Percentiles rank a stretch among this genome's conserved stretches.
Conservation (phyloP, 2,888 invertebrate species). For the Alloscopus bannaensis region DNA sequence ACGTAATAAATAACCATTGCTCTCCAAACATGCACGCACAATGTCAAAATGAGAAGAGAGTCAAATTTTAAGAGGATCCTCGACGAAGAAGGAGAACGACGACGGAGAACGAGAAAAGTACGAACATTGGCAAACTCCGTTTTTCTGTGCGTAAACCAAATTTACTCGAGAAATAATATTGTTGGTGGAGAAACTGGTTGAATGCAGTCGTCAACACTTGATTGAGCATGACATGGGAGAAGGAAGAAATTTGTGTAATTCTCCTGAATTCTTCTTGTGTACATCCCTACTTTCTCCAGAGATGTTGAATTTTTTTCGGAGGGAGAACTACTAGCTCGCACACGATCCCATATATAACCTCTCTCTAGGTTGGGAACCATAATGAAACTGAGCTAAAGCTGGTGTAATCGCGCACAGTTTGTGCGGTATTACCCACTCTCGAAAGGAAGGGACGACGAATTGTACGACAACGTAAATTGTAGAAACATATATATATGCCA, state of each 20-base stretch:
- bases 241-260: conserved; percentile 53
- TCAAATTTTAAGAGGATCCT: neutral
- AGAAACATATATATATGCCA: conserved; percentile 47
- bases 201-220: conserved; percentile 70
- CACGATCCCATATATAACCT: neutral
- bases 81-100: neutral
- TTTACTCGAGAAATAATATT: no score
- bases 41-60: neutral
- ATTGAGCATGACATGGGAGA: conserved; percentile 69
- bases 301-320: no score
- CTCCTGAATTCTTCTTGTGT: no score
- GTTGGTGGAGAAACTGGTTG: conserved; percentile 31
- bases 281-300: conserved; percentile 39
- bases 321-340: neutral
- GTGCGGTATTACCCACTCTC: no score
- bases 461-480: no score
- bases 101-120: neutral
- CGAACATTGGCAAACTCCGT: neutral
- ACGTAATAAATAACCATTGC: no score
- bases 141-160: no score
- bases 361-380: no score
- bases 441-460: no score
- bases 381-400: no score
- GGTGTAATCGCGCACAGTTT: no score
- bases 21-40: no score